phyloP scores from a whole-genome alignment of 2,888 invertebrate genomes.

The Drepanosiphum platanoidis region DNA sequence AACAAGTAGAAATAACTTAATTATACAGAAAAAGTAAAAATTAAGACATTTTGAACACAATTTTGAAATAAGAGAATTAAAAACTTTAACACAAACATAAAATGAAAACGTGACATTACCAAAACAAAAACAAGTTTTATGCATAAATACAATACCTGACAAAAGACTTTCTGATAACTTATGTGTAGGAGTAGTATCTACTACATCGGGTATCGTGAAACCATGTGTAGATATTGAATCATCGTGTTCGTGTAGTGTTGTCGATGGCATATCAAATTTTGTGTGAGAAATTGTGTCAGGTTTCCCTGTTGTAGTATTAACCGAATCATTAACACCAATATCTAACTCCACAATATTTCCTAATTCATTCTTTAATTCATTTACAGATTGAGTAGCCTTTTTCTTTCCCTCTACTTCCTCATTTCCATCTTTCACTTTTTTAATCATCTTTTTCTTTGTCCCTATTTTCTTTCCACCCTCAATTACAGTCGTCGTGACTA shows the following conservation, averaged over 20 bases:
- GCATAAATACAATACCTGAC: conserved; percentile 15
- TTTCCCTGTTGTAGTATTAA: no score
- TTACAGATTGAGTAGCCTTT: no score
- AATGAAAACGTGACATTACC: neutral
- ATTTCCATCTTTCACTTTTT: conserved; percentile 59
- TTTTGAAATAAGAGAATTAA: neutral
- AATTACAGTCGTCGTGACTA: neutral
- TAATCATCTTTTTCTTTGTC: conserved; percentile 50
- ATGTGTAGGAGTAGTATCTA: neutral
- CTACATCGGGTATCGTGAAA: neutral
- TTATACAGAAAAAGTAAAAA: neutral
- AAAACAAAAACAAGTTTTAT: neutral
- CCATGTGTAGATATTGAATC: neutral
- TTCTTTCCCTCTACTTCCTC: conserved; percentile 57
- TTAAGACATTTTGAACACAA: no score
- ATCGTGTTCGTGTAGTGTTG: neutral
- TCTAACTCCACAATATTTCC: no score
- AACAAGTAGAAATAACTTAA: neutral
- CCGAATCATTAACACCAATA: no score
- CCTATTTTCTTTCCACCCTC: conserved; percentile 35
- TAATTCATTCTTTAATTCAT: no score
- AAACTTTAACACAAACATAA: neutral
- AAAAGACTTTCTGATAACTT: neutral
- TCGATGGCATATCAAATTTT: neutral
- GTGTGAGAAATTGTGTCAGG: neutral